phyloP scores from a whole-genome alignment of 2,113 vertebrate species.

The Dendrocopos noguchii region DNA sequence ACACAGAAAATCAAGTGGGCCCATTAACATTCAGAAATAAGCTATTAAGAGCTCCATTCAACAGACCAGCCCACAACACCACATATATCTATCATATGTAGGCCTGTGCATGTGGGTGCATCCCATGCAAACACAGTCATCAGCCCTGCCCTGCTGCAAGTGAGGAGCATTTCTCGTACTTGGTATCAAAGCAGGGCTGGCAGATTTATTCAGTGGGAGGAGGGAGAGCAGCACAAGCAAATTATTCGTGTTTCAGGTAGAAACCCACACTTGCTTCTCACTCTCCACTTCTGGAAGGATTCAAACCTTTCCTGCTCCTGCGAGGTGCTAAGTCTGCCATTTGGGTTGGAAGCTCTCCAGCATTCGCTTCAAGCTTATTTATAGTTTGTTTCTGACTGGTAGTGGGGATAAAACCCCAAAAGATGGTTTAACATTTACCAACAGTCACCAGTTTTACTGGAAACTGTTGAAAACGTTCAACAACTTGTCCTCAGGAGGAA shows the following conservation, averaged over 20 bases:
- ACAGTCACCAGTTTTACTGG: background rate
- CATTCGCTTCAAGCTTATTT: background rate
- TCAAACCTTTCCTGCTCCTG: background rate
- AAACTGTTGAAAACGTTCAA: background rate
- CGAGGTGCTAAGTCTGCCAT: background rate
- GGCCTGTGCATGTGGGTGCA: fast-evolving
- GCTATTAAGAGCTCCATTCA: background rate
- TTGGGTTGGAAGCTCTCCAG: background rate
- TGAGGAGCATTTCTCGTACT: background rate
- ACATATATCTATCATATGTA: background rate
- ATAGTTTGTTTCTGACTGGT: background rate
- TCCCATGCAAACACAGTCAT: background rate
- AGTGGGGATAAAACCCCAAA: fast-evolving
- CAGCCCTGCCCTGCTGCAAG: background rate
- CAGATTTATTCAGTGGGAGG: background rate
- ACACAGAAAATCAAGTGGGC: background rate
- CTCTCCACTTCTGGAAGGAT: background rate
- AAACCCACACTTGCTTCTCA: background rate
- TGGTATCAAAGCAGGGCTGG: background rate
- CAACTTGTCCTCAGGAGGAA: background rate
- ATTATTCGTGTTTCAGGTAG: background rate
- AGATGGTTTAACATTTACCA: background rate
- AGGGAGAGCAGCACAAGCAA: background rate
- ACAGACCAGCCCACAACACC: background rate
- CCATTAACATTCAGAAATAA: background rate